phyloP scores from a whole-genome alignment of 2,797 vertebrate genomes.

The Pseudochaenichthys georgianus region DNA sequence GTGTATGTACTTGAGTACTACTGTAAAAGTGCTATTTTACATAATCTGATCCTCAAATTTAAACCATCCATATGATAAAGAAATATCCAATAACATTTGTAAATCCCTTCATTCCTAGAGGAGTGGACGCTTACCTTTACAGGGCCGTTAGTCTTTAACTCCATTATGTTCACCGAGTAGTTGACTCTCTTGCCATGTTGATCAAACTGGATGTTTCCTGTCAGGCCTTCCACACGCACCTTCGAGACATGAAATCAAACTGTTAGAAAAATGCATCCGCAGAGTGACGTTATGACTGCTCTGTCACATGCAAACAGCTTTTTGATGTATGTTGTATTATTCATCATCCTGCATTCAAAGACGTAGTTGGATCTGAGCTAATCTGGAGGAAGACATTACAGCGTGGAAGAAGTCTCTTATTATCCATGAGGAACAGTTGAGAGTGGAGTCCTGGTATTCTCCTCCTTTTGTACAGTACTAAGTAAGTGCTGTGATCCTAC shows the following conservation, averaged over 20 bases:
- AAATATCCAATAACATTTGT: background rate
- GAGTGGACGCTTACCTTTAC: conserved; percentile 88
- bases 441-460: background rate
- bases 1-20: background rate
- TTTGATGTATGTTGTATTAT: background rate
- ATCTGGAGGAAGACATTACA: background rate
- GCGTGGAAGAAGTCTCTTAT: background rate
- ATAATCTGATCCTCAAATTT: background rate
- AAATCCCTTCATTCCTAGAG: background rate
- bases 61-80: background rate
- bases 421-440: background rate
- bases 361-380: background rate
- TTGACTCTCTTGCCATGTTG: conserved; percentile 98
- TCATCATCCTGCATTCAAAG: background rate
- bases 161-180: conserved; percentile 98
- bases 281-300: background rate
- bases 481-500: conserved; percentile 10
- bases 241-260: conserved; percentile 67
- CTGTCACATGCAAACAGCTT: background rate
- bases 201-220: conserved; percentile 99
- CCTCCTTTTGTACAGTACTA: background rate
- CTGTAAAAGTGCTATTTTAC: background rate
- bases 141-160: conserved; percentile 96
- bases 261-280: background rate
- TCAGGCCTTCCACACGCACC: conserved; percentile 97